These are phyloP conservation scores for Gopherus evgoodei DNA, from an alignment of 2,113 vertebrate species.

Conservation along the genomic window DNA sequence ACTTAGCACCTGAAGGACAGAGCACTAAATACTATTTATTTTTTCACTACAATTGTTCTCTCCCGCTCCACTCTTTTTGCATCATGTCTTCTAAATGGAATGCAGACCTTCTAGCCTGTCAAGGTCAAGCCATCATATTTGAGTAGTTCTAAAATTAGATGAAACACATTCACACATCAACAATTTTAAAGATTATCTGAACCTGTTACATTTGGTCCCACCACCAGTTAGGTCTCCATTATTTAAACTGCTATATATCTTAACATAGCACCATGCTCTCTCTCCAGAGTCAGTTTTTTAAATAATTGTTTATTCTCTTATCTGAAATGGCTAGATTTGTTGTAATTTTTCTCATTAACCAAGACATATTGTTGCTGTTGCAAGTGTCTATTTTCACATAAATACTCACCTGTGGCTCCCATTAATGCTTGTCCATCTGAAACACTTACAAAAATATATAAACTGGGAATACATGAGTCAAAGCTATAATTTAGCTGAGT, in stretches of 20 bases:
- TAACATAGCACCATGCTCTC: neutral
- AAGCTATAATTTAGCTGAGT: conserved; percentile 68
- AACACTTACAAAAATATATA: conserved; percentile 71
- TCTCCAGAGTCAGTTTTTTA: conserved; percentile 5
- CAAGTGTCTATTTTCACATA: conserved; percentile 60
- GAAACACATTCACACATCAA: neutral
- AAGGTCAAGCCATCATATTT: neutral
- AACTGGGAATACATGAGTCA: conserved; percentile 68
- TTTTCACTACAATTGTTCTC: neutral
- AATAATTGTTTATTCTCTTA: neutral
- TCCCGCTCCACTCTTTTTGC: neutral
- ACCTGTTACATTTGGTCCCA: neutral
- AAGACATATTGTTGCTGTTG: conserved; percentile 65
- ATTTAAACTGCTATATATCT: neutral
- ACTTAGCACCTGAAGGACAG: neutral
- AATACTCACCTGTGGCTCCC: conserved; percentile 59
- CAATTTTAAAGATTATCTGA: neutral
- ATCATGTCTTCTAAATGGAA: neutral
- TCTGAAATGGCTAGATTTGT: neutral
- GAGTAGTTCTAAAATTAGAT: neutral
- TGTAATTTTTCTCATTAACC: conserved; percentile 62
- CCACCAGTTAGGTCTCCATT: neutral
- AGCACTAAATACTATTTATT: neutral
- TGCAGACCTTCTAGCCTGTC: neutral
- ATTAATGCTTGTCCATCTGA: conserved; percentile 68